Percentiles rank a stretch among this genome's conserved stretches.
phyloP scores from a whole-genome alignment of 2,113 vertebrate species.

The Dasypus novemcinctus region DNA sequence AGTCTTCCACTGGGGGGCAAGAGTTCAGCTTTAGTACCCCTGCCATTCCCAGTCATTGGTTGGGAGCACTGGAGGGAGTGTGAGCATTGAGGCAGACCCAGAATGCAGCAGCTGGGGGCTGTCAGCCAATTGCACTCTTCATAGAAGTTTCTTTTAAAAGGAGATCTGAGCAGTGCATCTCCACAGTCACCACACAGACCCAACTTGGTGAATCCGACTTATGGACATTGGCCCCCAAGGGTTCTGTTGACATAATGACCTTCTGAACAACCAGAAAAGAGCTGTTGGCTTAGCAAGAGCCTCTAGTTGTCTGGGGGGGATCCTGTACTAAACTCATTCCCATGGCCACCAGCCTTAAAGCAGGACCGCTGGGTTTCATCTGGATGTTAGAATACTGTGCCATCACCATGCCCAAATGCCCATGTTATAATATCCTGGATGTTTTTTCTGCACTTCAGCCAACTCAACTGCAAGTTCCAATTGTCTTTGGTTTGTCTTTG shows the following conservation, averaged over 20 bases:
- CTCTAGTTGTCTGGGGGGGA: background rate
- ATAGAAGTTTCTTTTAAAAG: background rate
- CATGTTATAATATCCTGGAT: background rate
- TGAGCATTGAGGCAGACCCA: background rate
- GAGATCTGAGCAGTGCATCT: background rate
- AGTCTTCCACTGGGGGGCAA: background rate
- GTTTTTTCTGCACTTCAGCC: background rate
- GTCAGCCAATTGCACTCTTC: background rate
- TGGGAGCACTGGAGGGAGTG: background rate
- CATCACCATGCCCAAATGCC: background rate
- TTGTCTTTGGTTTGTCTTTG: background rate
- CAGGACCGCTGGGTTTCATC: background rate
- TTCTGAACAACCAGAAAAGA: conserved; percentile 18
- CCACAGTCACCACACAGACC: too few relatives aligned
- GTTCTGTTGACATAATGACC: background rate
- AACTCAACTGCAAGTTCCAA: background rate
- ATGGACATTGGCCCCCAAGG: background rate
- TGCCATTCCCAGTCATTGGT: background rate
- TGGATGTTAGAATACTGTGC: background rate
- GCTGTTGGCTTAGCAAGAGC: background rate
- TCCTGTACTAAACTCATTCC: background rate
- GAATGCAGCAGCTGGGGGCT: background rate
- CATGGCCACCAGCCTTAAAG: background rate
- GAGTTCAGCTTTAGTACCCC: fast-evolving
- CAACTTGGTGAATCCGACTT: background rate